phyloP scores from a whole-genome alignment of 2,797 vertebrate genomes.

The Ceryle rudis region DNA sequence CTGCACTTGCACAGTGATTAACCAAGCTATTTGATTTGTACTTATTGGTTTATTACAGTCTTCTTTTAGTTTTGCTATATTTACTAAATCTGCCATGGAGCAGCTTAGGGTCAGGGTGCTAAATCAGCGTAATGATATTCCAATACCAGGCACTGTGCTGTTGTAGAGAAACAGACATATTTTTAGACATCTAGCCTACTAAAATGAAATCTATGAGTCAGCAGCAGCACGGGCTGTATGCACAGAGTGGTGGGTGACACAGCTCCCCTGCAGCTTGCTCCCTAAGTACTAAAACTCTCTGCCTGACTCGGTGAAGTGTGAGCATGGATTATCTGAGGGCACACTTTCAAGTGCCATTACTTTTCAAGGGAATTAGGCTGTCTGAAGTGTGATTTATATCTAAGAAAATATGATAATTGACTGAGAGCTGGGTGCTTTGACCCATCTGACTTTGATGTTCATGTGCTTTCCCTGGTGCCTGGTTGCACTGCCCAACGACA shows the following conservation, averaged over 20 bases:
- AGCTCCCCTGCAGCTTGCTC: neutral
- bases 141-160: neutral
- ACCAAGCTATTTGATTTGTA: constrained; percentile 32
- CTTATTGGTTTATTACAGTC: constrained; percentile 46
- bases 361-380: neutral
- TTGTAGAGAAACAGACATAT: neutral
- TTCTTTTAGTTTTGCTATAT: constrained; percentile 40
- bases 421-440: neutral
- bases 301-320: neutral
- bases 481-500: rapidly evolving
- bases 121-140: constrained; percentile 17
- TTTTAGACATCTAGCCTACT: neutral
- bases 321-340: neutral
- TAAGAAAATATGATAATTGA: constrained; percentile 6
- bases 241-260: neutral
- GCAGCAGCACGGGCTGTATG: neutral
- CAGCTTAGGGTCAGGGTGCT: constrained; percentile 31
- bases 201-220: neutral
- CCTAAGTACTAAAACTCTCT: neutral
- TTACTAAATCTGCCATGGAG: neutral
- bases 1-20: constrained; percentile 42
- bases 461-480: neutral
- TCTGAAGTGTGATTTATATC: neutral
- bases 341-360: neutral
- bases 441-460: constrained; percentile 13